Evolutionary conservation across 1,140 invertebrate genomes (phyloP), one percentile per base, ranked within the genome.

Genomic region (Tenebrio molitor): DNA sequence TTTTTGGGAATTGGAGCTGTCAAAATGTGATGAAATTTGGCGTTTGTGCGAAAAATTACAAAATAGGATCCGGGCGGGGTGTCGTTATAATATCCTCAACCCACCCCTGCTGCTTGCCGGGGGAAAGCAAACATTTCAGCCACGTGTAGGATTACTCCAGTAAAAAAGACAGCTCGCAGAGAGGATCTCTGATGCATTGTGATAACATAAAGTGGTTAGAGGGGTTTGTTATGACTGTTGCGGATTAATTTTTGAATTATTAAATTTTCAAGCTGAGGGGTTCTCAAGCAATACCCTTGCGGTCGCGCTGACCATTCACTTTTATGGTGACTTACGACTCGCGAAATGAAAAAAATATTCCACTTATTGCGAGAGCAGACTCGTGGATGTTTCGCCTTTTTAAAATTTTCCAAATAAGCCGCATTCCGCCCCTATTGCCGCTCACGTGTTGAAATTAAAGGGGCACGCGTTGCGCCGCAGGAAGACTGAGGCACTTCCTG

Each of bases 241-340:
- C 71, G 76, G 78, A 76, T 79, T 79, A 79, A 79, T 79, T 79
- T 79, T 77, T 79, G 78, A 77, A 78, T 76, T 79, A 79, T 78
- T 77, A 79, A 79, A 79, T 76, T 76, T 77, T 77, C 68, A 42
- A 44, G 33, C 16, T n/a, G 69, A 71, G 69, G 19, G 66, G 29
- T 50, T 46, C 21, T 34, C 29, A 29, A 2, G 29, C 19, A 64
- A 36, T 29, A 34, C 66, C 50, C 50, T 12, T 14, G 50, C 50
- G 1, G 17, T 58, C 15, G n/a, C 50, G 23, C 50, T 58, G 50
- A 58, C 50, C 50, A 23, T 58, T 58, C 50, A 29, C 50, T 58
- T 58, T 58, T 58, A 58, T 58, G 50, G 23, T 29, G 50, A 58
- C 50, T 58, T 58, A 50, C 21, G 44, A 21, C 19, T 50, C 44